Percentiles rank a stretch among this genome's conserved stretches.
These are phyloP conservation scores for Brenthis ino DNA, from an alignment of 2,888 invertebrate genomes.

Conservation along the genomic window DNA sequence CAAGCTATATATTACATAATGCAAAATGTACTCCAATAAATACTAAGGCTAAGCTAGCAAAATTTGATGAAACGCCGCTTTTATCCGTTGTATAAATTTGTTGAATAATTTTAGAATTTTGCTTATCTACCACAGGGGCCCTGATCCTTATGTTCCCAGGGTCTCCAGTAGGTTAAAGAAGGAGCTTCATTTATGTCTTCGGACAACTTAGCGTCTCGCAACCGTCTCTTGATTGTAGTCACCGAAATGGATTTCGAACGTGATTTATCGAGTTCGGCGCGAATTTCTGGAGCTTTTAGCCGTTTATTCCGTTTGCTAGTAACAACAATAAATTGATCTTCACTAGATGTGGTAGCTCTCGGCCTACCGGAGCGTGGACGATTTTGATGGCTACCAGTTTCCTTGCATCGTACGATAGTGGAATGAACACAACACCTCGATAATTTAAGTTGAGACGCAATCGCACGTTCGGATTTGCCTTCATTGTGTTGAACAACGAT, in stretches of 20 bases:
- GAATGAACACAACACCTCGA: background rate
- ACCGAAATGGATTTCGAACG: background rate
- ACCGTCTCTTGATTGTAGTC: background rate
- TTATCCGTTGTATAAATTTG: no score
- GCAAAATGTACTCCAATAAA: no score
- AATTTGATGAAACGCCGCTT: no score
- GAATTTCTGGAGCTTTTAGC: constrained; percentile 3
- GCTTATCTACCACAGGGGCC: background rate
- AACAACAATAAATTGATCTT: background rate
- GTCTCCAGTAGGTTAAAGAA: background rate
- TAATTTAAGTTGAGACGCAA: constrained; percentile 15
- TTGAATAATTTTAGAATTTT: background rate
- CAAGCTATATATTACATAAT: no score
- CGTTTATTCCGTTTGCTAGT: background rate
- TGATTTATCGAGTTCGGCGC: background rate
- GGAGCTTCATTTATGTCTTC: background rate
- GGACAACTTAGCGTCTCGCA: background rate
- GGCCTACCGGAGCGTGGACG: background rate
- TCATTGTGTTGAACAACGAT: constrained; percentile 10
- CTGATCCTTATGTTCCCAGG: background rate
- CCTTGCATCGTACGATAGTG: background rate
- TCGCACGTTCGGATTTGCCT: constrained; percentile 22
- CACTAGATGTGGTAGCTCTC: background rate
- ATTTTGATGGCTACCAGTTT: constrained; percentile 3
- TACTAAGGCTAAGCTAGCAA: no score